These are phyloP conservation scores for Petrophora chlorosata DNA, from an alignment of 2,888 invertebrate species.

Conservation along the genomic window DNA sequence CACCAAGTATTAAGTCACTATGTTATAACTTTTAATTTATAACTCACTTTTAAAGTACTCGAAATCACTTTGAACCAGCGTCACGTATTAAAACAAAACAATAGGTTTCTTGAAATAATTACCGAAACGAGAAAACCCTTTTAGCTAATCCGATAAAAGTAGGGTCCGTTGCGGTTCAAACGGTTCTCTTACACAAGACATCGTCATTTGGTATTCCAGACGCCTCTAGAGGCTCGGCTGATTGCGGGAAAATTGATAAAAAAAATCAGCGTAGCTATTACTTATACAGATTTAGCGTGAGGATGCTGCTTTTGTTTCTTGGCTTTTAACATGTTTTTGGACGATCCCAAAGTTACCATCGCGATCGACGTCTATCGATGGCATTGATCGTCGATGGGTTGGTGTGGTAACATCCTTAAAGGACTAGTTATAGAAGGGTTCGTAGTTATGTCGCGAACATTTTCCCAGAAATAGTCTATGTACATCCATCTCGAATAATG, in stretches of 20 bases:
- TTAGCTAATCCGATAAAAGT: constrained; percentile 61
- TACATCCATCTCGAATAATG: too few species aligned
- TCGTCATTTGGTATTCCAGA: constrained; percentile 35
- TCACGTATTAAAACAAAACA: constrained; percentile 43
- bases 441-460: too few species aligned
- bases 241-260: constrained; percentile 29
- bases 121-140: constrained; percentile 54
- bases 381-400: too few species aligned
- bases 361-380: too few species aligned
- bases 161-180: constrained; percentile 40
- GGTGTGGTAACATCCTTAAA: too few species aligned
- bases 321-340: constrained; percentile 10
- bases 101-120: constrained; percentile 52
- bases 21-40: too few species aligned
- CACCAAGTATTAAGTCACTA: too few species aligned
- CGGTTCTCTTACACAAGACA: constrained; percentile 37
- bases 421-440: too few species aligned
- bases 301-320: constrained; percentile 16
- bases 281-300: constrained; percentile 30
- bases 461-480: too few species aligned
- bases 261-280: constrained; percentile 30
- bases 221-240: constrained; percentile 31
- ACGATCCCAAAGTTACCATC: too few species aligned
- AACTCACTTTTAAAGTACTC: too few species aligned
- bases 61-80: constrained; percentile 27